Evolutionary conservation across 2,797 vertebrate genomes (phyloP).

Genomic region (Alfaro cultratus): DNA sequence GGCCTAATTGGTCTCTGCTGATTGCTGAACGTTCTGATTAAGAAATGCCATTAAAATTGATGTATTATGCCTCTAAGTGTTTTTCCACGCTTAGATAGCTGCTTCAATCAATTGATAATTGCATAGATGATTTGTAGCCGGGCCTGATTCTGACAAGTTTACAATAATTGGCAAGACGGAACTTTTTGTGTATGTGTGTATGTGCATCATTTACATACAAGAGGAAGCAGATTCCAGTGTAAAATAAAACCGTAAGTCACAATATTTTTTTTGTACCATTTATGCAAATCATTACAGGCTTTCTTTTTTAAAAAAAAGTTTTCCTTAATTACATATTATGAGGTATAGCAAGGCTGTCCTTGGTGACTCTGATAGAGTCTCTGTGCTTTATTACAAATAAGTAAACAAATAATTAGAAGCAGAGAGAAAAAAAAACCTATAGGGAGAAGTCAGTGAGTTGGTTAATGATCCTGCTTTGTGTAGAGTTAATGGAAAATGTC

Average conservation of each 20-base stretch:
- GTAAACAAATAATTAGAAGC: constrained; percentile 54
- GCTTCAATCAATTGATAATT: constrained; percentile 83
- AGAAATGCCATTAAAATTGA: constrained; percentile 82
- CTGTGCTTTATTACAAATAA: constrained; percentile 51
- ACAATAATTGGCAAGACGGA: constrained; percentile 57
- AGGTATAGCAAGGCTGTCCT: constrained; percentile 43
- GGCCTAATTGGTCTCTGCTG: constrained; percentile 82
- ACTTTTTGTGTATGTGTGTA: neutral
- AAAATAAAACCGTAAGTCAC: constrained; percentile 1
- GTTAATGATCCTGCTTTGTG: constrained; percentile 70
- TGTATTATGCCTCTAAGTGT: constrained; percentile 75
- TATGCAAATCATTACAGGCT: neutral
- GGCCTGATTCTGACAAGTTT: constrained; percentile 68
- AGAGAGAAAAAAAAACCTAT: constrained; percentile 55
- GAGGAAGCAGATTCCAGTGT: neutral
- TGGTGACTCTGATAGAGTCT: constrained; percentile 39
- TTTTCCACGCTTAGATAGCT: constrained; percentile 71
- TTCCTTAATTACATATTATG: constrained; percentile 3
- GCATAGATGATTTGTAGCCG: constrained; percentile 74
- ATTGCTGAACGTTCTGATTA: constrained; percentile 81
- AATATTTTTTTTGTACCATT: neutral
- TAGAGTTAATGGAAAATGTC: constrained; percentile 66
- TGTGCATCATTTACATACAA: neutral
- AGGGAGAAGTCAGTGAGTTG: constrained; percentile 68
- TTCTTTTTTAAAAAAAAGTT: neutral